Conservation (phyloP, 2,797 vertebrate species). For the Thunnus albacares region DNA sequence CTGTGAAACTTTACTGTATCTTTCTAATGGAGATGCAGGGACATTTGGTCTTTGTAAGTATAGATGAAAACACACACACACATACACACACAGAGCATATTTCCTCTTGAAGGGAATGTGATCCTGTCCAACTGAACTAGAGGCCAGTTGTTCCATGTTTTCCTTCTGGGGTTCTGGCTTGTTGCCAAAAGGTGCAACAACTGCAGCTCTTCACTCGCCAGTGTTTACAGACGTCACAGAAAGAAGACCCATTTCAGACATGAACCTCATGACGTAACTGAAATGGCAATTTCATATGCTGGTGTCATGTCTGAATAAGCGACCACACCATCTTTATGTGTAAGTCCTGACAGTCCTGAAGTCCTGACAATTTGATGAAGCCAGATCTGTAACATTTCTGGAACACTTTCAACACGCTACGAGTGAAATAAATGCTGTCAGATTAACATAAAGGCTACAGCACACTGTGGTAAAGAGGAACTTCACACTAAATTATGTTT, state of each 20-base stretch:
- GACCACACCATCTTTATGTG: not conserved
- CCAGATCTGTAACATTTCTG: not conserved
- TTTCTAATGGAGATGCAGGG: not conserved
- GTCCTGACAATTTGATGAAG: not conserved
- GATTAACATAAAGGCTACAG: too few species aligned
- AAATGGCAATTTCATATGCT: not conserved
- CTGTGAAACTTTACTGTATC: not conserved
- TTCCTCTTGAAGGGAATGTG: slow-evolving; percentile 22
- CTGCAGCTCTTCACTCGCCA: slow-evolving; percentile 18
- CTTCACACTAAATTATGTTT: too few species aligned
- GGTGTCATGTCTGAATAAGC: not conserved
- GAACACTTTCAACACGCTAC: not conserved
- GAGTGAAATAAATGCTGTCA: too few species aligned
- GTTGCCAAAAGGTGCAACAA: slow-evolving; percentile 36
- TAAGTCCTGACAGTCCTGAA: not conserved
- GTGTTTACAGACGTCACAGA: slow-evolving; percentile 9
- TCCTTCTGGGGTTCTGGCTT: slow-evolving; percentile 23
- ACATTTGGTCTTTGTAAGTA: not conserved
- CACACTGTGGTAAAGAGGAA: too few species aligned
- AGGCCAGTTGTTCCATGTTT: slow-evolving; percentile 50
- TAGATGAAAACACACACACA: not conserved
- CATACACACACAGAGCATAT: slow-evolving; percentile 6
- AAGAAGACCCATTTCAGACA: slow-evolving; percentile 6
- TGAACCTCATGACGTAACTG: not conserved
- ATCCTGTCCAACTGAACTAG: slow-evolving; percentile 37